Evolutionary conservation across 2,888 invertebrate genomes (phyloP).

Genomic region (Muscina levida): DNA sequence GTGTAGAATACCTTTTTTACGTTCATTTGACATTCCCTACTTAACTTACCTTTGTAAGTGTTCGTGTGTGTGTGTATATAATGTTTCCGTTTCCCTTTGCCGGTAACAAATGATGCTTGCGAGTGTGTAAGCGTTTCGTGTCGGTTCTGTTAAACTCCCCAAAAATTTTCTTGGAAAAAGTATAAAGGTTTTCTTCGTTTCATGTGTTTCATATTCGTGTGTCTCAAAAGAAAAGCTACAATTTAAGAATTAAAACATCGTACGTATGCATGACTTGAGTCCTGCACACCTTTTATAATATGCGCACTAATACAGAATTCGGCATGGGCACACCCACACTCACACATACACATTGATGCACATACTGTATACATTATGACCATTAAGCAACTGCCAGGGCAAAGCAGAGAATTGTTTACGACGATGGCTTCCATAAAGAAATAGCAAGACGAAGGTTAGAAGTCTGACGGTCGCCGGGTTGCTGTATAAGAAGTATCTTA

Average conservation of each 20-base stretch:
- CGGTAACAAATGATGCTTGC: slow-evolving; percentile 25
- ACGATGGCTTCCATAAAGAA: not conserved
- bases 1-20: slow-evolving; percentile 61
- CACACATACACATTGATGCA: slow-evolving; percentile 17
- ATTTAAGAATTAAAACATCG: slow-evolving; percentile 46
- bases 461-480: too few species aligned
- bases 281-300: slow-evolving; percentile 36
- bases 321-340: slow-evolving; percentile 9
- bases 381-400: slow-evolving; percentile 52
- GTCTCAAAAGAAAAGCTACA: slow-evolving; percentile 9
- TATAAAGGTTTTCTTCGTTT: not conserved
- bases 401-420: not conserved
- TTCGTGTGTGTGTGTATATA: not conserved
- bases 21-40: slow-evolving; percentile 26
- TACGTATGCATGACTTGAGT: slow-evolving; percentile 46
- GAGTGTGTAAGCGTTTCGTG: not conserved
- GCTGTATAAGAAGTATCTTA: slow-evolving; percentile 36
- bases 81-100: slow-evolving; percentile 23
- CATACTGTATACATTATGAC: slow-evolving; percentile 68
- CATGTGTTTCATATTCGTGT: slow-evolving; percentile 39
- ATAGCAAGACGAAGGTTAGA: not conserved
- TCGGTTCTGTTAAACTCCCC: not conserved
- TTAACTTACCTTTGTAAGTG: not conserved
- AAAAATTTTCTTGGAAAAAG: not conserved
- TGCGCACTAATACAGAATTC: slow-evolving; percentile 4